Conservation (phyloP, 1,140 invertebrate species). For the Macrobrachium rosenbergii region DNA sequence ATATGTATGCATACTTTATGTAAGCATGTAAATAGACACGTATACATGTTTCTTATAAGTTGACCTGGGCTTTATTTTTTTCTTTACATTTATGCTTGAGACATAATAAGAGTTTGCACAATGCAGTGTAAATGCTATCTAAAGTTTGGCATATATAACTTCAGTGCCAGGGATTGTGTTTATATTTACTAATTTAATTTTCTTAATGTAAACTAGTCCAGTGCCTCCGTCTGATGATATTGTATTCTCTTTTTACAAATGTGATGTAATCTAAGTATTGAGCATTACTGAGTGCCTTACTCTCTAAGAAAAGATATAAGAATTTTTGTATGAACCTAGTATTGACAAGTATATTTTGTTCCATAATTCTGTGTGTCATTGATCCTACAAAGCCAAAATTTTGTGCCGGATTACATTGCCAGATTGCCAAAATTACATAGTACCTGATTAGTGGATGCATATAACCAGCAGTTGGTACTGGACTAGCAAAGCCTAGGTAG, state of each 20-base stretch:
- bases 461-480: slow-evolving; percentile 47
- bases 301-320: slow-evolving; percentile 3
- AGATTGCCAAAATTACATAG: not conserved
- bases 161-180: not conserved
- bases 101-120: too few species aligned
- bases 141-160: too few species aligned
- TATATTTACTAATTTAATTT: not conserved
- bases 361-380: slow-evolving; percentile 26
- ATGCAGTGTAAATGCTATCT: too few species aligned
- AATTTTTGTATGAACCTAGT: slow-evolving; percentile 24
- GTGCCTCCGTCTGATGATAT: slow-evolving; percentile 38
- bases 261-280: not conserved
- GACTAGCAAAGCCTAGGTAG: slow-evolving; percentile 37
- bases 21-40: slow-evolving; percentile 6
- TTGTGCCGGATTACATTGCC: too few species aligned
- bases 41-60: slow-evolving; percentile 2
- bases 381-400: not conserved
- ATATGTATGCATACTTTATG: slow-evolving; percentile 7
- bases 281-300: slow-evolving; percentile 6
- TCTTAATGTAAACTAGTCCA: slow-evolving; percentile 31
- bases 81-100: too few species aligned
- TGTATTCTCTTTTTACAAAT: not conserved
- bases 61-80: too few species aligned
- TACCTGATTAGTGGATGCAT: slow-evolving; percentile 3
- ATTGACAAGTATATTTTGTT: slow-evolving; percentile 22